These are phyloP conservation scores for Leptura quadrifasciata DNA, from an alignment of 2,888 invertebrate genomes.

Conservation along the genomic window DNA sequence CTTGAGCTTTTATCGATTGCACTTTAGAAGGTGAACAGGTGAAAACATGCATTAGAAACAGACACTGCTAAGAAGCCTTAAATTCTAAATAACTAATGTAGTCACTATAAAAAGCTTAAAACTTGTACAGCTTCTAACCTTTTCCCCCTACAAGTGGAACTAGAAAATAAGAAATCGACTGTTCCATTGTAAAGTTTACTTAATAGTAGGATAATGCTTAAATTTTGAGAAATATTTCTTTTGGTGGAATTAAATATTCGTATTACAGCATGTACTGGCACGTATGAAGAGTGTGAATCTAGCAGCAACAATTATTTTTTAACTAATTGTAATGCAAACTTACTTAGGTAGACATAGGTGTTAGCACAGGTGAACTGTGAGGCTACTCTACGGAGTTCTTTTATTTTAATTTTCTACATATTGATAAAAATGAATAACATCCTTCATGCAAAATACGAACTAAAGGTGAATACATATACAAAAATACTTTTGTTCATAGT, in stretches of 20 bases:
- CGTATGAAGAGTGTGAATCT: neutral
- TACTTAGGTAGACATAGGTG: neutral
- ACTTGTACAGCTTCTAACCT: slow-evolving; percentile 66
- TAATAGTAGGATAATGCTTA: neutral
- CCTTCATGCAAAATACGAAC: too few species aligned
- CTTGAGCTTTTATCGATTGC: slow-evolving; percentile 15
- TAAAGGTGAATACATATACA: too few species aligned
- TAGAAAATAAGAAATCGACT: slow-evolving; percentile 74
- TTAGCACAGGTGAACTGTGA: too few species aligned
- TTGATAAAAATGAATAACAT: too few species aligned
- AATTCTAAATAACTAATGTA: slow-evolving; percentile 24
- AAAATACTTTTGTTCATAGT: too few species aligned
- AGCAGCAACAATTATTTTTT: neutral
- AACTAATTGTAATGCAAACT: neutral
- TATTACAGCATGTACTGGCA: neutral
- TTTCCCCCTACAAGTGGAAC: slow-evolving; percentile 71
- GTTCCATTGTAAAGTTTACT: slow-evolving; percentile 14
- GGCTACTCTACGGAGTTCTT: too few species aligned
- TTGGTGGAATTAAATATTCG: neutral
- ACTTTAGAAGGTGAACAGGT: slow-evolving; percentile 18
- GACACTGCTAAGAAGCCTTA: slow-evolving; percentile 9
- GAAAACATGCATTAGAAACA: slow-evolving; percentile 24
- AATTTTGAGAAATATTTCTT: slow-evolving; percentile 9
- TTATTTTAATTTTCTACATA: too few species aligned
- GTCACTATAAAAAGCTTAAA: slow-evolving; percentile 53